A percentile compares a stretch with the other conserved stretches of the same genome.
Conservation (phyloP, 2,888 invertebrate species). For the Cheilosia urbana region DNA sequence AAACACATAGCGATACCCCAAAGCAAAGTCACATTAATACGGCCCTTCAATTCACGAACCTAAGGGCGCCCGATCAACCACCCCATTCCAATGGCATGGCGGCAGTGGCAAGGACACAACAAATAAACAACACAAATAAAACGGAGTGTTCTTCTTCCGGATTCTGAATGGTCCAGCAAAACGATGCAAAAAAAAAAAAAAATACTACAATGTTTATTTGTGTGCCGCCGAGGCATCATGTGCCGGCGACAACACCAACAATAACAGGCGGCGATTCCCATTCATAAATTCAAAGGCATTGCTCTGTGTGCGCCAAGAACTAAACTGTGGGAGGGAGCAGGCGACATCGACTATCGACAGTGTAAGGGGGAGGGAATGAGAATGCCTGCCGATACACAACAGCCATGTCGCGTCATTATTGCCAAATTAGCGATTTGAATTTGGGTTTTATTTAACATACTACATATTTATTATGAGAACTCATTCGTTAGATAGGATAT, state of each 20-base stretch:
- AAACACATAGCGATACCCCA: constrained; percentile 18
- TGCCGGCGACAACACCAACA: constrained; percentile 57
- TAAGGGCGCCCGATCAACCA: constrained; percentile 40
- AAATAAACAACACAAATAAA: constrained; percentile 66
- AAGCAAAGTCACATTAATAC: constrained; percentile 52
- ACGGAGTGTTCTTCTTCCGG: constrained; percentile 65
- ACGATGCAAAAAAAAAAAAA: constrained; percentile 53
- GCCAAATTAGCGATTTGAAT: constrained; percentile 74
- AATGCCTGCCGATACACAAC: constrained; percentile 49
- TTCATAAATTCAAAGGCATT: constrained; percentile 67
- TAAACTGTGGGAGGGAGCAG: background rate
- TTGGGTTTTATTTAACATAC: constrained; percentile 69
- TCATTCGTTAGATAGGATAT: constrained; percentile 57
- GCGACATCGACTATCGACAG: background rate
- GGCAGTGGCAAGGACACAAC: constrained; percentile 54
- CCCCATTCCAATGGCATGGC: background rate
- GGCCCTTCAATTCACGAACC: constrained; percentile 60
- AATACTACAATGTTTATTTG: constrained; percentile 75
- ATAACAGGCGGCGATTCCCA: constrained; percentile 49
- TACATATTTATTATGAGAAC: constrained; percentile 66
- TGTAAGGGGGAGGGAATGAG: constrained; percentile 1
- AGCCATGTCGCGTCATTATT: constrained; percentile 70
- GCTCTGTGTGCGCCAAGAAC: constrained; percentile 27
- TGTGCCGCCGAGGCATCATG: constrained; percentile 62
- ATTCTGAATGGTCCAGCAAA: constrained; percentile 67